Evolutionary conservation across 2,888 invertebrate species (phyloP), one percentile per base, ranked within the genome.

Genomic region (Barypeithes pellucidus): DNA sequence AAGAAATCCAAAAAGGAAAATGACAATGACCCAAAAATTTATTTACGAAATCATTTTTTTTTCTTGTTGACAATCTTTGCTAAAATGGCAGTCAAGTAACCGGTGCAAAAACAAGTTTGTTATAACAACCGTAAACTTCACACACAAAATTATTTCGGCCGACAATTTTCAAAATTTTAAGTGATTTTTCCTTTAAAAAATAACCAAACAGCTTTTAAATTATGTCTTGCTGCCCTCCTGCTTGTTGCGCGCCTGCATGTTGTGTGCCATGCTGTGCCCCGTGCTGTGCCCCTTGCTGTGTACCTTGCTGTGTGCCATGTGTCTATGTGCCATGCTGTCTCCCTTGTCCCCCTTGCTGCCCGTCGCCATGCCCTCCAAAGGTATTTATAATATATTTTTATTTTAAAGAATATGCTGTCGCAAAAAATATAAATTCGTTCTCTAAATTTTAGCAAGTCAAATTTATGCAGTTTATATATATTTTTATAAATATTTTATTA

Each of bases 281-380:
- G 7, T 76, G 73, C 60, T 76, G 77, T 62, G 71, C 68, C 5
- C 75, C 75, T 0, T 75, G 79, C 66, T 79, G 78, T 63, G 76
- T 71, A 11, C 80, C 80, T 0, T 79, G 79, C 24, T 79, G 77
- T 68, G 78, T 78, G 24, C 79, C 79, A 9, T 80, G 80, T 77
- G 77, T 67, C 22, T 69, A 45, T 76, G 77, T 41, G 9, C 74
- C 74, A 5, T 74, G 73, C 33, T 69, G 66, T 50, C 68, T 63
- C 20, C 63, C 73, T 3, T 73, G 72, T 41, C 67, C 73, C 3
- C 66, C 66, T 4, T 66, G 66, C 66, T 52, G 66, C n/a, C 67
- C 67, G 2, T 41, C 52, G 4, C 14, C 14, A n/a, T 67, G 67
- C 45, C 67, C 67, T n/a, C 72, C 74, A 2, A 62, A 66, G 69